A percentile compares a stretch with the other conserved stretches of the same genome.
These are phyloP conservation scores for Oscheius sp. DNA, from an alignment of 2,888 invertebrate species.

Conservation along the genomic window DNA sequence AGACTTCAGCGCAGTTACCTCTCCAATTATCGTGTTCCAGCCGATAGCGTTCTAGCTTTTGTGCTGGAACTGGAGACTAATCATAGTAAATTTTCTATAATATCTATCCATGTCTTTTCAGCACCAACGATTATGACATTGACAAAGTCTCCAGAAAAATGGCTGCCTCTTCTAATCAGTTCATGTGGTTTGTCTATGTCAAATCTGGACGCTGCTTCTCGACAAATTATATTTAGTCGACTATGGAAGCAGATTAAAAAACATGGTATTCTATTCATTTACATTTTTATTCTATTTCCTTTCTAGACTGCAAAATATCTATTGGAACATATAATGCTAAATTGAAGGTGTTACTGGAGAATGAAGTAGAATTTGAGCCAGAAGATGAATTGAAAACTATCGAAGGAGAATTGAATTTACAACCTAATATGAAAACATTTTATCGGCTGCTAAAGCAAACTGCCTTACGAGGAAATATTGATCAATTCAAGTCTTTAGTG, in stretches of 20 bases:
- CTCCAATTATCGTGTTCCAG: slow-evolving; percentile 48
- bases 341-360: slow-evolving; percentile 54
- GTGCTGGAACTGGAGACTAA: slow-evolving; percentile 1
- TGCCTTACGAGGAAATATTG: slow-evolving; percentile 43
- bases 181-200: slow-evolving; percentile 57
- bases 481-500: slow-evolving; percentile 47
- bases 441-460: slow-evolving; percentile 39
- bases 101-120: neutral
- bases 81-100: neutral
- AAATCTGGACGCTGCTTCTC: slow-evolving; percentile 37
- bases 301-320: no score
- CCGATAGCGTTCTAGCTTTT: slow-evolving; percentile 29
- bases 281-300: no score
- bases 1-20: slow-evolving; percentile 44
- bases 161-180: slow-evolving; percentile 52
- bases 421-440: slow-evolving; percentile 48
- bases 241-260: slow-evolving; percentile 44
- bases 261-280: slow-evolving; percentile 34
- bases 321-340: slow-evolving; percentile 45
- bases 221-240: slow-evolving; percentile 45
- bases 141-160: slow-evolving; percentile 39
- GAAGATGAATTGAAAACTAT: slow-evolving; percentile 39
- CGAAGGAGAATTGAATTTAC: slow-evolving; percentile 12
- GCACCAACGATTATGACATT: slow-evolving; percentile 17
- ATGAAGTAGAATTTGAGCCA: slow-evolving; percentile 46